Evolutionary conservation across 2,113 vertebrate species (phyloP).

Genomic region (Lepus europaeus): DNA sequence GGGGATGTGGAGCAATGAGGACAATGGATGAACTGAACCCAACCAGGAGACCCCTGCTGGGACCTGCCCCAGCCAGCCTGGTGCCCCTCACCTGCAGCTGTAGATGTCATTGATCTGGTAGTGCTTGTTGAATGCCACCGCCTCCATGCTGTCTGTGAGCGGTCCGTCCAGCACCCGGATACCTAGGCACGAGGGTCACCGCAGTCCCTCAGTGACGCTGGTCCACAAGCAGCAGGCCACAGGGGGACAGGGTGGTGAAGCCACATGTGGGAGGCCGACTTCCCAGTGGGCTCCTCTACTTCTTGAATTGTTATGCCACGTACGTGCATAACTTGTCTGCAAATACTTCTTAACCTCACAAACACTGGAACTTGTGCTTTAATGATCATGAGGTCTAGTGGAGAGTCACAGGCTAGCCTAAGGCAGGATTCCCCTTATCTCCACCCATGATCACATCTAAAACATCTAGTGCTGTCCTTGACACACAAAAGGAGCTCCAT

Average conservation of each 20-base stretch:
- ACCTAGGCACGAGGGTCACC: conserved; percentile 86
- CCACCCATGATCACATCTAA: neutral
- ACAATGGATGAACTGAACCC: neutral
- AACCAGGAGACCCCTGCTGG: rapidly evolving
- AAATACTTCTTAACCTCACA: neutral
- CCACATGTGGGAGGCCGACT: neutral
- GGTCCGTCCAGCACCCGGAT: conserved; percentile 97
- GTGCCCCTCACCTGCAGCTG: conserved; percentile 95
- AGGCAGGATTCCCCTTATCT: neutral
- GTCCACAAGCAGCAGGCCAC: neutral
- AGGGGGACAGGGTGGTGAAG: too few relatives aligned
- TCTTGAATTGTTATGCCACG: neutral
- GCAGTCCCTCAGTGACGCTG: neutral
- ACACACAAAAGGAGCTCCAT: neutral
- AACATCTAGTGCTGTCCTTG: neutral
- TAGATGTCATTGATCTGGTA: conserved; percentile 99
- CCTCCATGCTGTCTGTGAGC: conserved; percentile 98
- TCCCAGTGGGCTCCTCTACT: neutral
- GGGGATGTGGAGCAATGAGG: neutral
- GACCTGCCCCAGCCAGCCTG: neutral
- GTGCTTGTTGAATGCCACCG: conserved; percentile 98
- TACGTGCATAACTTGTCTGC: neutral
- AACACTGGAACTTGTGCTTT: neutral
- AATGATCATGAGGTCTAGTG: neutral
- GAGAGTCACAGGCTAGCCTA: neutral